phyloP scores from a whole-genome alignment of 2,113 vertebrate species.

The Columba livia region DNA sequence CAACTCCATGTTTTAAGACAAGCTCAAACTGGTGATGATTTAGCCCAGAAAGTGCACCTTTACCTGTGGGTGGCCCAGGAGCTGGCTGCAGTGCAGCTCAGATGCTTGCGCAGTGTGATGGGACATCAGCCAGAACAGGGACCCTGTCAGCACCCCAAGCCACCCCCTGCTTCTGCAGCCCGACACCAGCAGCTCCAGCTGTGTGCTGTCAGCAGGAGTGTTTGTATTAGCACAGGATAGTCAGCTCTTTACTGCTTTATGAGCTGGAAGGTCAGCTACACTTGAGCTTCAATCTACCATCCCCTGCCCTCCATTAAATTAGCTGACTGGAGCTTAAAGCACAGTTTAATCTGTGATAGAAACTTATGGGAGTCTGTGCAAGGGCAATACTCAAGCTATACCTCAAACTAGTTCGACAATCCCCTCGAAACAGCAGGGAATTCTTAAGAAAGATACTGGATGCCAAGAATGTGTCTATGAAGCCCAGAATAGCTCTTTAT shows the following conservation, averaged over 20 bases:
- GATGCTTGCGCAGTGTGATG: neutral
- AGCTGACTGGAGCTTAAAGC: conserved; percentile 55
- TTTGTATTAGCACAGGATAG: neutral
- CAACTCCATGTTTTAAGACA: neutral
- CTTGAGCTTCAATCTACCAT: conserved; percentile 60
- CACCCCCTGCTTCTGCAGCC: neutral
- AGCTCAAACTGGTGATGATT: neutral
- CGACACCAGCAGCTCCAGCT: neutral
- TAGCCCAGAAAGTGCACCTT: neutral
- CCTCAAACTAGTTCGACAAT: conserved; percentile 19
- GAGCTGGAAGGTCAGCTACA: conserved; percentile 59
- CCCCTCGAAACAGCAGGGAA: neutral
- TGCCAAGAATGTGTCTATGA: conserved; percentile 14
- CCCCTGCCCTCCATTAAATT: conserved; percentile 54
- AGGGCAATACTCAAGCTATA: conserved; percentile 43
- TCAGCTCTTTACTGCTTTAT: conserved; percentile 41
- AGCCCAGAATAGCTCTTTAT: neutral
- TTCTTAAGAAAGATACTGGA: neutral
- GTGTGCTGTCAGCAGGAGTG: neutral
- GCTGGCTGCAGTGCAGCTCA: neutral
- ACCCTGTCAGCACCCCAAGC: neutral
- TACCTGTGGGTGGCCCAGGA: neutral
- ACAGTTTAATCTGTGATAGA: conserved; percentile 53
- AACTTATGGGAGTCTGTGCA: conserved; percentile 49
- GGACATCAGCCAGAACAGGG: neutral